Percentiles rank a stretch among this genome's conserved stretches.
These are phyloP conservation scores for Margarornis squamiger DNA, from an alignment of 2,797 vertebrate species.

Conservation along the genomic window DNA sequence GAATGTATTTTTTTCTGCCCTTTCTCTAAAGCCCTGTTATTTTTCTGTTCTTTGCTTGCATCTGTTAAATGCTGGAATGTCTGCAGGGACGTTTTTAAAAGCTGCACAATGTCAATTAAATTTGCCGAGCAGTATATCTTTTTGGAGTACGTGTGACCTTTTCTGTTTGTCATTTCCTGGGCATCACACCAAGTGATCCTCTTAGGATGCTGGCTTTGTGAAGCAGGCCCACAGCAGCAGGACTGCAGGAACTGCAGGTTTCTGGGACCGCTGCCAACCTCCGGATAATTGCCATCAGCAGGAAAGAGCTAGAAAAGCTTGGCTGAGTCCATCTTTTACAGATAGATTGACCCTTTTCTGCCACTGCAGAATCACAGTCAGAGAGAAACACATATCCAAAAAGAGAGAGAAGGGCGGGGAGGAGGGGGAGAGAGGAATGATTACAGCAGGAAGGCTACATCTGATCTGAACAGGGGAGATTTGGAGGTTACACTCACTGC, in stretches of 20 bases:
- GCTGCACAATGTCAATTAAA: conserved; percentile 80
- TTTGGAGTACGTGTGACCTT: conserved; percentile 81
- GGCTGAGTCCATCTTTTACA: conserved; percentile 76
- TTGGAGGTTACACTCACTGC: not conserved
- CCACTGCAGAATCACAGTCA: conserved; percentile 38
- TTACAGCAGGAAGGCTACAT: conserved; percentile 1
- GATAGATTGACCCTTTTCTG: conserved; percentile 76
- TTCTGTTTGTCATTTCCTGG: conserved; percentile 85
- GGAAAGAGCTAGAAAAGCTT: conserved; percentile 79
- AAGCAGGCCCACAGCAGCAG: conserved; percentile 70
- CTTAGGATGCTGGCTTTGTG: conserved; percentile 74
- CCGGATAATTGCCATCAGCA: conserved; percentile 80
- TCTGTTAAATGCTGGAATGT: conserved; percentile 74
- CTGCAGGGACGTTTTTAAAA: conserved; percentile 74
- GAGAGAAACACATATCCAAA: conserved; percentile 24
- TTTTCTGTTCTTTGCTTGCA: conserved; percentile 59
- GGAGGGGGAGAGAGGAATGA: not conserved
- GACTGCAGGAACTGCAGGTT: conserved; percentile 72
- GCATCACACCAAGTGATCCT: conserved; percentile 81
- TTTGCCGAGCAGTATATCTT: conserved; percentile 79
- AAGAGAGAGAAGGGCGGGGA: not conserved
- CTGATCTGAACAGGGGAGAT: not conserved
- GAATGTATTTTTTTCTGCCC: conserved; percentile 7
- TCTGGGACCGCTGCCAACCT: conserved; percentile 79
- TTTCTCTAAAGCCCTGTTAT: conserved; percentile 55